These are phyloP conservation scores for Ophioninae sp. DNA, from an alignment of 2,888 invertebrate genomes.

Conservation along the genomic window DNA sequence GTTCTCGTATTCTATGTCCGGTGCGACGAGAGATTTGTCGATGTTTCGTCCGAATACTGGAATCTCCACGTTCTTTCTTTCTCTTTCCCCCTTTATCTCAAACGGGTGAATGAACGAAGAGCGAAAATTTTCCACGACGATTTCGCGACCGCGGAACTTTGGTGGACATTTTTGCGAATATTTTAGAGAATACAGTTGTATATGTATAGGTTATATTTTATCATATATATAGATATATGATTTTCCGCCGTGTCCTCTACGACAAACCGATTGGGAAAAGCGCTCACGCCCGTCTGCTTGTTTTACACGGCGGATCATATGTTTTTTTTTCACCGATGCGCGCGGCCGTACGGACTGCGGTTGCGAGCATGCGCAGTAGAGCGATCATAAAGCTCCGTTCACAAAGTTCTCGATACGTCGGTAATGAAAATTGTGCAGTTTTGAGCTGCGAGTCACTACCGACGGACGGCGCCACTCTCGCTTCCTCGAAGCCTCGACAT, in stretches of 20 bases:
- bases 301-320: slow-evolving; percentile 29
- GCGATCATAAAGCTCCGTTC: not conserved
- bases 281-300: slow-evolving; percentile 57
- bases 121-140: slow-evolving; percentile 31
- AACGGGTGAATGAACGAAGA: slow-evolving; percentile 24
- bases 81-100: not conserved
- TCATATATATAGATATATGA: not conserved
- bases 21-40: not conserved
- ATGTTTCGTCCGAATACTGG: not conserved
- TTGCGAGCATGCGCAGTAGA: not conserved
- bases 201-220: not conserved
- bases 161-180: slow-evolving; percentile 35
- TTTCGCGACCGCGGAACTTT: slow-evolving; percentile 35
- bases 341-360: slow-evolving; percentile 8
- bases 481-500: no score
- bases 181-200: slow-evolving; percentile 4
- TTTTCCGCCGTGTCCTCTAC: slow-evolving; percentile 6
- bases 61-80: not conserved
- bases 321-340: slow-evolving; percentile 35
- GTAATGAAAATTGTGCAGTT: no score
- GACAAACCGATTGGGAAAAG: slow-evolving; percentile 22
- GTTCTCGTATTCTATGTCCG: not conserved
- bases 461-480: no score
- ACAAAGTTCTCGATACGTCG: no score
- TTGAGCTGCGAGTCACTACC: no score